Evolutionary conservation across 2,888 invertebrate species (phyloP), one percentile per base, ranked within the genome.

Genomic region (Prenolepis imparis): DNA sequence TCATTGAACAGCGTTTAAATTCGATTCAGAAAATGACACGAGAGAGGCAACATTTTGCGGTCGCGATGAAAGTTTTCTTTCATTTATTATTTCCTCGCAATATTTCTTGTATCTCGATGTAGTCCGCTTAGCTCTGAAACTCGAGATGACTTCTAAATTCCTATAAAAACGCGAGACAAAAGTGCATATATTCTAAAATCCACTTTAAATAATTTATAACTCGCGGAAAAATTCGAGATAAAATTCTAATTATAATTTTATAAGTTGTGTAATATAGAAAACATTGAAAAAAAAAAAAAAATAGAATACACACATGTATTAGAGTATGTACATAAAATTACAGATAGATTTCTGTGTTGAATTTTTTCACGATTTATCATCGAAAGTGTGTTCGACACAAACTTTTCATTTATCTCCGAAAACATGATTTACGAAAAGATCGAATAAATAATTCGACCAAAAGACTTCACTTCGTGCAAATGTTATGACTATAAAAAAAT

Each of bases 401-500:
- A 32, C 28, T 32, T 9, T 48, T 32, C 18, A 21, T 48, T 21
- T 15, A 21, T 21, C 21, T 18, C 4, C 21, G 24, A 52, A 36
- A 52, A 52, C 44, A 11, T 64, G 5, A 44, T 15, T 28, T 36
- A 1, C 18, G 0, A 18, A 28, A 11, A 48, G 32, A 66, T 3
- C 28, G 15, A 24, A 15, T 36, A 12, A 21, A 48, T 48, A 18
- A 64, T 55, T 74, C 28, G 21, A 32, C 6, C 9, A 11, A 18
- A 63, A 15, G 18, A 32, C 63, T 64, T 66, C 75, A 75, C 66
- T 48, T 66, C 0, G 18, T 24, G 12, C 24, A 28, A 68, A 15
- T 28, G 4, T 41, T 55, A 39, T 9, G 3, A 67, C 28, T 11
- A 4, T n/a, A 24, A 28, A 70, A 41, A 44, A n/a, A 24, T 21